Base-by-base conservation (phyloP, 2,113 vertebrate genomes). In the Antechinus stuartii region DNA sequence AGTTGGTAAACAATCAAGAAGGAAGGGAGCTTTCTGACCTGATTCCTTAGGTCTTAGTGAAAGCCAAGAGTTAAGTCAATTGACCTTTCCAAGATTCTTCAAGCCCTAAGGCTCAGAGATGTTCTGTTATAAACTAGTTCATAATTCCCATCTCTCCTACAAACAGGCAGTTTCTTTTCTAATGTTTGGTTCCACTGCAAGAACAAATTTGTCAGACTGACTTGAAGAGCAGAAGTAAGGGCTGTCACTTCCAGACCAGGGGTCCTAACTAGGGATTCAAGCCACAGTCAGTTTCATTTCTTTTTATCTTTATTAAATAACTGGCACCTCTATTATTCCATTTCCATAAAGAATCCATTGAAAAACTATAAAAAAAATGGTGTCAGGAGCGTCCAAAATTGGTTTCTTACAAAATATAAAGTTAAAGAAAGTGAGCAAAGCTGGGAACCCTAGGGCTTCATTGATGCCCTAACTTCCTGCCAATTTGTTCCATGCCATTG, bases 381-480 rank as follows among this genome's bases (percentile, higher is more conserved):
- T 96, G 98, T 96, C 95, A 95, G 96, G 96, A 96, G 96, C 92
- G 91, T 92, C 93, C 97, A 97, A 98, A 98, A 97, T 98, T 97
- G 96, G 96, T 96, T 96, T 96, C 95, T 92, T 95, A 93, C 93
- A 94, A 95, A 96, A 96, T 90, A 94, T 92, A 96, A 96, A 96
- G 93, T 96, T 91, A 95, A 96, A 96, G 93, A 94, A 94, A 50
- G 93, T 49, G 89, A 91, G 9, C 42, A 94, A 98, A 96, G 92
- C 92, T 52, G 90, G 94, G 94, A 96, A 92, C 93, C 94, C 95
- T 56, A 91, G 94, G 96, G 95, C 95, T 97, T 95, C 95, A 91
- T 93, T 50, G 61, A 53, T 91, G 26, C 90, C 91, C 49, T 4
- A 24, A 25, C 89, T 96, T 57, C 91, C n/a, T 96, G 96, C 96